A percentile compares a stretch with the other conserved stretches of the same genome.
phyloP scores from a whole-genome alignment of 2,113 vertebrate species.

The Ailurus styani region DNA sequence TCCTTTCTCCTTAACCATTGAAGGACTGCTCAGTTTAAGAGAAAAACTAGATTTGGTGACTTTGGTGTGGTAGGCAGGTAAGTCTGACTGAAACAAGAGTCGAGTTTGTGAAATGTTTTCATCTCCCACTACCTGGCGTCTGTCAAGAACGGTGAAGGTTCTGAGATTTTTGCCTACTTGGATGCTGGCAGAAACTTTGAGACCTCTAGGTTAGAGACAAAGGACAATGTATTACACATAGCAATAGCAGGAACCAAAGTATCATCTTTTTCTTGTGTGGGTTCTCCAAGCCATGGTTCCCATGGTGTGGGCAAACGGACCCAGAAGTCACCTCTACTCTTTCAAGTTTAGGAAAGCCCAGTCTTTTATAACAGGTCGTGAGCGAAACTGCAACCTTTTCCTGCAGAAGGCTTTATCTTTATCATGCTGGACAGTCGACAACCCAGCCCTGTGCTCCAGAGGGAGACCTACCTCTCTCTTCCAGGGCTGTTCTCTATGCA shows the following conservation, averaged over 20 bases:
- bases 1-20: background rate
- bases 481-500: background rate
- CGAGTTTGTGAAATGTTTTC: background rate
- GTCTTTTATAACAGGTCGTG: background rate
- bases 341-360: background rate
- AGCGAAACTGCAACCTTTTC: background rate
- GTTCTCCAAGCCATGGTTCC: background rate
- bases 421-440: background rate
- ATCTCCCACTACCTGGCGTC: background rate
- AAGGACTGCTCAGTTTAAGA: background rate
- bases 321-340: background rate
- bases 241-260: background rate
- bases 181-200: background rate
- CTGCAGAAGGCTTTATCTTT: background rate
- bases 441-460: background rate
- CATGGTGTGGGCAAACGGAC: background rate
- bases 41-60: background rate
- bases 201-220: background rate
- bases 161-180: background rate
- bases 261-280: background rate
- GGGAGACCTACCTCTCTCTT: background rate
- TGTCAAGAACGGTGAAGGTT: background rate
- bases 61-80: background rate
- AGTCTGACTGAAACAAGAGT: background rate
- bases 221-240: background rate